Evolutionary conservation across 2,113 vertebrate genomes (phyloP), one percentile per base, ranked within the genome.

Genomic region (Psittacara wagleri): DNA sequence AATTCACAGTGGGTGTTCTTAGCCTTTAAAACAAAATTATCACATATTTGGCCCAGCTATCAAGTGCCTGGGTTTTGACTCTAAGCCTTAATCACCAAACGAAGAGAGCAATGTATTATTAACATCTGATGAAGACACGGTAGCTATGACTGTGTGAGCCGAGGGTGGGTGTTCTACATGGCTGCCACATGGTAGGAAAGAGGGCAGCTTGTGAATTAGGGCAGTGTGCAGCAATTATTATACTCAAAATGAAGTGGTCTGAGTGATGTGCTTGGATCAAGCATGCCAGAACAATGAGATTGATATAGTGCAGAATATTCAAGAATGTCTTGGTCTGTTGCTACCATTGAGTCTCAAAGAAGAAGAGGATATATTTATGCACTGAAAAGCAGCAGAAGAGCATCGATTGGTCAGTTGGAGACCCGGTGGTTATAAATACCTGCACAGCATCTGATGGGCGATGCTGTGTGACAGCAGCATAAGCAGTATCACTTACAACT

Each of bases 1-100:
- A 94, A 93, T 96, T 93, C 94, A 84, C 91, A 3, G 90, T 96
- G 95, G 95, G 95, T 96, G 95, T 96, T 96, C 95, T 94, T 91
- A 94, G 94, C 83, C 91, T 94, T 96, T 96, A 95, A 96, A 96
- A 92, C 73, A 92, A 96, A 95, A 94, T 94, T 96, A 94, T 92
- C 92, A 86, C 94, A 93, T 96, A 91, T 95, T 96, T 97, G 96
- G 94, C 95, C 94, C 88, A 89, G 84, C 61, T 92, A 19, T 76
- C 57, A 87, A 83, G 74, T 93, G 83, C 88, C 83, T 97, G 74
- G 62, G 52, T 94, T 97, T 93, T 54, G 77, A 93, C 59, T 94
- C 19, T 66, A 66, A 94, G 81, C 37, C 90, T 96, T 95, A 86
- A 93, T 97, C 94, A 95, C 94, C 92, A 93, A 96, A 96, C 0